Evolutionary conservation across 2,797 vertebrate species (phyloP).

Genomic region (Xenentodon cancila): DNA sequence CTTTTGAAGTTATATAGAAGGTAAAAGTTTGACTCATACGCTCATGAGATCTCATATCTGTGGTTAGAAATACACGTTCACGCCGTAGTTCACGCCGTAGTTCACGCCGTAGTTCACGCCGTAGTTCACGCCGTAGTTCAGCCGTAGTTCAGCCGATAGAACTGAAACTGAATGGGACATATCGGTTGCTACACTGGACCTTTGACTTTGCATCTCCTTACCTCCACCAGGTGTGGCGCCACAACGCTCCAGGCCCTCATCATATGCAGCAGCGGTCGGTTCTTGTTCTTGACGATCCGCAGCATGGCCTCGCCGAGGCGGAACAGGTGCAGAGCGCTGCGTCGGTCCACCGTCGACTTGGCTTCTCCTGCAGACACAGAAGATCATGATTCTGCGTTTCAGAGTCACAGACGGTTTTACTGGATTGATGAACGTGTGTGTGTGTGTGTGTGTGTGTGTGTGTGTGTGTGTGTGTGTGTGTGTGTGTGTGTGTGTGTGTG

Average conservation of each 20-base stretch:
- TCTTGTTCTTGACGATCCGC: conserved; percentile 89
- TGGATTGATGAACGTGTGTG: no score
- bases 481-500: no score
- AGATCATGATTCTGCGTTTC: neutral
- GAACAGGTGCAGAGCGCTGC: conserved; percentile 92
- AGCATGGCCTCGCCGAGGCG: conserved; percentile 95
- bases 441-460: no score
- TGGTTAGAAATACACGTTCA: no score
- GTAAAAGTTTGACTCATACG: no score
- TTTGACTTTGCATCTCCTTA: conserved; percentile 34
- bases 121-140: no score
- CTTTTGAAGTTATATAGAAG: neutral
- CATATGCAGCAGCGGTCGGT: conserved; percentile 90
- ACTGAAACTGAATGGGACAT: no score
- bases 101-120: no score
- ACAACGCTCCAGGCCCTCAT: conserved; percentile 97
- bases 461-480: no score
- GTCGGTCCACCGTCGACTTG: conserved; percentile 89
- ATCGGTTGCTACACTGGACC: neutral
- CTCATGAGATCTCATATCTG: no score
- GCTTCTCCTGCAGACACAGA: conserved; percentile 84
- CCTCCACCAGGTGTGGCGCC: conserved; percentile 96
- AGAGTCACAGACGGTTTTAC: neutral
- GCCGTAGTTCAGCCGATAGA: no score
- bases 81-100: no score